Evolutionary conservation across 1,140 invertebrate species (phyloP), one percentile per base, ranked within the genome.

Genomic region (Tribolium madens): DNA sequence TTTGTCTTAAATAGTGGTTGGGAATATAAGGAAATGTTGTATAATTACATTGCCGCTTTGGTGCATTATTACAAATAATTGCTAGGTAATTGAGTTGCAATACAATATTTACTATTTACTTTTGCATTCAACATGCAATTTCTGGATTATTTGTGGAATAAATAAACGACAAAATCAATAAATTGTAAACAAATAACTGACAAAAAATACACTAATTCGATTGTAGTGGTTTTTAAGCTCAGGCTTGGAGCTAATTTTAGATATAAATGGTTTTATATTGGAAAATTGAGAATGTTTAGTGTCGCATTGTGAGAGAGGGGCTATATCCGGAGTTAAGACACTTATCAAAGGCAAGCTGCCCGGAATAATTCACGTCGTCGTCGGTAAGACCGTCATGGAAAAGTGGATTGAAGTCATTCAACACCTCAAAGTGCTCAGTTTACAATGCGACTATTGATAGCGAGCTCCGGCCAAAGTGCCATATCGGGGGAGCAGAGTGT

Each of bases 361-460:
- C 26, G 50, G 31, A 53, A 73, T 73, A 73, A 73, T 73, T 73
- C 71, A 73, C 71, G 10, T 73, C 52, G 71, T 73, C 48, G 70
- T 50, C 36, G 71, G 36, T 77, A 77, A 70, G 73, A 78, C 50
- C 36, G 71, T 71, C 48, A 57, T 68, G 60, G 57, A 76, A 64
- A 77, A 75, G 81, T 81, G 78, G 80, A 80, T 80, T 75, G 81
- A 82, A 82, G 79, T 79, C 81, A 83, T 83, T 82, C 80, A 82
- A 82, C 82, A 83, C 82, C 81, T 78, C 48, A 80, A 83, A 83
- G 77, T 80, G 78, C 81, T 82, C 82, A 71, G 78, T 82, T 83
- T 83, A 82, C 81, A 83, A 82, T 83, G 78, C 79, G 80, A 79
- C 76, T 80, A 81, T 80, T 78, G 79, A 80, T 80, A 80, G 69